These are phyloP conservation scores for Drosophila auraria DNA, from an alignment of 1,140 invertebrate genomes.

Conservation along the genomic window DNA sequence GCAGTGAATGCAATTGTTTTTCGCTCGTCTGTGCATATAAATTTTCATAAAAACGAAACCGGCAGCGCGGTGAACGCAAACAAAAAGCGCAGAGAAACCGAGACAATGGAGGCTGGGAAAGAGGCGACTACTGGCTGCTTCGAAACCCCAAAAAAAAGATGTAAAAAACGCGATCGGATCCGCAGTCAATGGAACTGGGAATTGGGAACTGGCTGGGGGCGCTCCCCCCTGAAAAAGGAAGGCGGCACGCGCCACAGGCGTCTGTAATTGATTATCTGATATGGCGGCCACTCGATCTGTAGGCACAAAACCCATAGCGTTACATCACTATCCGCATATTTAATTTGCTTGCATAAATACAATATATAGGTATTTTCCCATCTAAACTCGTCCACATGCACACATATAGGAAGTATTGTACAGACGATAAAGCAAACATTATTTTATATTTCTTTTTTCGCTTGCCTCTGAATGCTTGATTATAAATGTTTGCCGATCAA, in stretches of 20 bases:
- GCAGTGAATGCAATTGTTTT: constrained; percentile 35
- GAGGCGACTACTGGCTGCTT: constrained; percentile 35
- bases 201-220: constrained; percentile 31
- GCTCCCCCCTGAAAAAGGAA: constrained; percentile 26
- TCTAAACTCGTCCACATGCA: constrained; percentile 23
- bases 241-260: constrained; percentile 59
- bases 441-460: constrained; percentile 21
- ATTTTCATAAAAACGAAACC: constrained; percentile 48
- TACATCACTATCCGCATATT: constrained; percentile 47
- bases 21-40: constrained; percentile 20
- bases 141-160: constrained; percentile 25
- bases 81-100: constrained; percentile 30
- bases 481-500: constrained; percentile 56
- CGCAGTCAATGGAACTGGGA: constrained; percentile 50
- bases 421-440: constrained; percentile 35
- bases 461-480: constrained; percentile 25
- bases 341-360: constrained; percentile 45
- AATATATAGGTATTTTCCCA: constrained; percentile 27
- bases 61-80: constrained; percentile 23
- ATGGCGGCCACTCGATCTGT: constrained; percentile 21
- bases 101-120: constrained; percentile 53
- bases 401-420: constrained; percentile 37
- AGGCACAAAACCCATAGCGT: constrained; percentile 41
- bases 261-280: constrained; percentile 61
- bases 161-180: constrained; percentile 48